These are phyloP conservation scores for Pristionchus maxplancki DNA, from an alignment of 2,888 invertebrate species.

Conservation along the genomic window DNA sequence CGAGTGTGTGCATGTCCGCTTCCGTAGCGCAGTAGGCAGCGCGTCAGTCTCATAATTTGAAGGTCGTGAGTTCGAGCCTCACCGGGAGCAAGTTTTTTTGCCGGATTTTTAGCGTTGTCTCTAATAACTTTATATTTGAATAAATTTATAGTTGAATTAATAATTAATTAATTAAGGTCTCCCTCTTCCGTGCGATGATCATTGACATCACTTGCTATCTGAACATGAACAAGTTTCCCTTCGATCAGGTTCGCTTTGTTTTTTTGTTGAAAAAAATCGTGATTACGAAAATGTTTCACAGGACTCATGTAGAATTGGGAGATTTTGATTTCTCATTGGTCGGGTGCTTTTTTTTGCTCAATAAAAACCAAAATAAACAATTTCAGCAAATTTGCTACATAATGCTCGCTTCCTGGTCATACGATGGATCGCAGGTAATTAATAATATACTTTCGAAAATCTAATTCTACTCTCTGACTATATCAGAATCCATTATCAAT, in stretches of 20 bases:
- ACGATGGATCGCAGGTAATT: constrained; percentile 67
- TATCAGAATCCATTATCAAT: background rate
- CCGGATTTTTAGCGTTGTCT: background rate
- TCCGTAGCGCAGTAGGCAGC: constrained; percentile 86
- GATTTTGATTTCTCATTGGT: background rate
- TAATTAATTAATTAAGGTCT: constrained; percentile 13
- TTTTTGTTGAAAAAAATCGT: background rate
- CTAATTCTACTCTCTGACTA: background rate
- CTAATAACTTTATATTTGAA: background rate
- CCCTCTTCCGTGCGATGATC: constrained; percentile 70
- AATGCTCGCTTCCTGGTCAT: constrained; percentile 76
- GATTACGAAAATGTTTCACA: background rate
- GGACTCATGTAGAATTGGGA: background rate
- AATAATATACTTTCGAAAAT: background rate
- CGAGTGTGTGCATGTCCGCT: constrained; percentile 23
- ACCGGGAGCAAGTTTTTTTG: constrained; percentile 79
- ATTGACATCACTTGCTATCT: constrained; percentile 76
- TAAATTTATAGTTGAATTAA: background rate
- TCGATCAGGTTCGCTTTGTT: constrained; percentile 63
- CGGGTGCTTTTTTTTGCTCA: background rate
- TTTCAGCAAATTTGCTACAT: constrained; percentile 74
- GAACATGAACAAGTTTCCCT: constrained; percentile 72
- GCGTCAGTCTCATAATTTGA: constrained; percentile 93
- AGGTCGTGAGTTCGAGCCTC: constrained; percentile 96
- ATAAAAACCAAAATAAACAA: background rate